A percentile compares a stretch with the other conserved stretches of the same genome.
These are phyloP conservation scores for Basileuterus tristriatus DNA, from an alignment of 2,797 vertebrate species.

Conservation along the genomic window DNA sequence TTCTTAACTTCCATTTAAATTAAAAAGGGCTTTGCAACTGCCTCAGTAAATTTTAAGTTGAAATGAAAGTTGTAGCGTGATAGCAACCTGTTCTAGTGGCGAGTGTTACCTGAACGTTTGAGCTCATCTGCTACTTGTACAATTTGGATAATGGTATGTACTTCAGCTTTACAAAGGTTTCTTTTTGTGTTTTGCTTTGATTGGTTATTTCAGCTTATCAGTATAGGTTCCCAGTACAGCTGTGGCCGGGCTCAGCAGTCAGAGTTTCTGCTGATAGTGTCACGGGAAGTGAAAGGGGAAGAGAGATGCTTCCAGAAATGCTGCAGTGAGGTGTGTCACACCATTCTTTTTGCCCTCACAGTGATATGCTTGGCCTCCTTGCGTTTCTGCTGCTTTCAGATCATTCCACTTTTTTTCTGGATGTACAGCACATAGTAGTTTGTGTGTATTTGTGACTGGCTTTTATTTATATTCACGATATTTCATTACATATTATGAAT, in stretches of 20 bases:
- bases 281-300: slow-evolving; percentile 93
- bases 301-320: slow-evolving; percentile 89
- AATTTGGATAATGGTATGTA: slow-evolving; percentile 11
- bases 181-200: slow-evolving; percentile 84
- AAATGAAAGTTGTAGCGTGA: slow-evolving; percentile 10
- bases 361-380: slow-evolving; percentile 83
- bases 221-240: slow-evolving; percentile 84
- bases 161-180: slow-evolving; percentile 64
- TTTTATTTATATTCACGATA: slow-evolving; percentile 35
- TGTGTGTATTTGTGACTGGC: slow-evolving; percentile 59
- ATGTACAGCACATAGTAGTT: slow-evolving; percentile 50
- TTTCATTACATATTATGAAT: slow-evolving; percentile 45
- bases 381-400: slow-evolving; percentile 73
- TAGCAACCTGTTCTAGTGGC: neutral
- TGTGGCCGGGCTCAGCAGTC: slow-evolving; percentile 92
- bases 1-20: neutral
- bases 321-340: slow-evolving; percentile 92
- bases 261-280: slow-evolving; percentile 98
- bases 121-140: slow-evolving; percentile 38
- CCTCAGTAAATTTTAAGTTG: neutral
- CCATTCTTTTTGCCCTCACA: slow-evolving; percentile 72
- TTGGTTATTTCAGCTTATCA: slow-evolving; percentile 96
- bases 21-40: neutral
- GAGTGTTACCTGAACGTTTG: neutral
- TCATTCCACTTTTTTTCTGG: slow-evolving; percentile 59